A percentile compares a stretch with the other conserved stretches of the same genome.
phyloP scores from a whole-genome alignment of 2,888 invertebrate species.

The Resseliella maxima region DNA sequence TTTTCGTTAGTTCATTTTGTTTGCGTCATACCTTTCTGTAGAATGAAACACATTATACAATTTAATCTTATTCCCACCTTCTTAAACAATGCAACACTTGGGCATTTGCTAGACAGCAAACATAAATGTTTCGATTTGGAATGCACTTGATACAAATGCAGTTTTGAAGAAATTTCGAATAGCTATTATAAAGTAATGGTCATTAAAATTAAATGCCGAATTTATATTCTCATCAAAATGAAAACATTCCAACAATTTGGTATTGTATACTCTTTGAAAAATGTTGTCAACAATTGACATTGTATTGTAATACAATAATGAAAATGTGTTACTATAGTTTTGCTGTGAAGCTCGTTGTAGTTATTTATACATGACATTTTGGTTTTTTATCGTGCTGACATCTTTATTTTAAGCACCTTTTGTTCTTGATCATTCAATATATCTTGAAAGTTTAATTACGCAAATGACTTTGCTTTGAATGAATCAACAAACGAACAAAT shows the following conservation, averaged over 20 bases:
- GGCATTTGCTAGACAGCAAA: not conserved
- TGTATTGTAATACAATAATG: not conserved
- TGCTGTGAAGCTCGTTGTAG: not conserved
- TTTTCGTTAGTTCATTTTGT: not conserved
- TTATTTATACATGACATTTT: not conserved
- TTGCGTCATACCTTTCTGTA: not conserved
- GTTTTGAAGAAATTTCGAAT: not conserved
- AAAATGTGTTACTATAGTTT: not conserved
- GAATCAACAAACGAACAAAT: no score
- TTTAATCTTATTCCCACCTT: not conserved
- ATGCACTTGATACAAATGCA: not conserved
- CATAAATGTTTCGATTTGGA: not conserved
- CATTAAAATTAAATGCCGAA: slow-evolving; percentile 25
- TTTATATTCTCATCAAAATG: slow-evolving; percentile 2
- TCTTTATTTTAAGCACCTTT: not conserved
- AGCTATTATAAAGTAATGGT: slow-evolving; percentile 10
- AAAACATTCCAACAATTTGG: not conserved
- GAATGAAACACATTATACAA: not conserved
- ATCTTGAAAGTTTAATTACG: not conserved
- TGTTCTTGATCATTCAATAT: not conserved
- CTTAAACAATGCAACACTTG: not conserved
- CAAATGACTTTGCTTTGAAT: not conserved
- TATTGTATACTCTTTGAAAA: not conserved
- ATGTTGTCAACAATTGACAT: no score
- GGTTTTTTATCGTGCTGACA: no score